Percentiles rank a stretch among this genome's conserved stretches.
Evolutionary conservation across 1,140 invertebrate species (phyloP).

Genomic region (Drosophila santomea): DNA sequence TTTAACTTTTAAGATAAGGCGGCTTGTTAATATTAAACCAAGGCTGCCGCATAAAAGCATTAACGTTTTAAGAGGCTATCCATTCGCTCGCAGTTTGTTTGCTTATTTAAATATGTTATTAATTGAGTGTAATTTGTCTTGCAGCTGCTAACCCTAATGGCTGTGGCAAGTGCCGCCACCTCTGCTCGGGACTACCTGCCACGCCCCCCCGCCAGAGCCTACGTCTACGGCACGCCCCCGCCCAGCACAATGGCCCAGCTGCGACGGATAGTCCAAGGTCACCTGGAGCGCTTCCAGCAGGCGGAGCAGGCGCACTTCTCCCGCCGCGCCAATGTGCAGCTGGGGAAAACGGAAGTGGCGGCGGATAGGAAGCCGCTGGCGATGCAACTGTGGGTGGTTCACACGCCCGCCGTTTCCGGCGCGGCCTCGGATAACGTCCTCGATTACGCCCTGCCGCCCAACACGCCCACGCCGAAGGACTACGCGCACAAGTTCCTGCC

Average conservation of each 20-base stretch:
- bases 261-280: slow-evolving; percentile 62
- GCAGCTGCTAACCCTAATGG: slow-evolving; percentile 55
- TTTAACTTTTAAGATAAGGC: not conserved
- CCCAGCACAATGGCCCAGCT: slow-evolving; percentile 55
- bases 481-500: slow-evolving; percentile 76
- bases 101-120: slow-evolving; percentile 2
- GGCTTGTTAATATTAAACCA: not conserved
- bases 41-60: not conserved
- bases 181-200: slow-evolving; percentile 52
- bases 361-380: slow-evolving; percentile 19
- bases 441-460: slow-evolving; percentile 54
- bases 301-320: slow-evolving; percentile 47
- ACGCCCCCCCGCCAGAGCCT: slow-evolving; percentile 37
- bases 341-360: slow-evolving; percentile 22
- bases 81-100: not conserved
- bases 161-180: slow-evolving; percentile 28
- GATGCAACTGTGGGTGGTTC: slow-evolving; percentile 42
- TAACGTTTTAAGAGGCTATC: not conserved
- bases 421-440: slow-evolving; percentile 36
- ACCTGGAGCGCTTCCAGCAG: slow-evolving; percentile 64
- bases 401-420: slow-evolving; percentile 8
- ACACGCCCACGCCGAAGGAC: slow-evolving; percentile 73
- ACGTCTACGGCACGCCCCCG: slow-evolving; percentile 48
- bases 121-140: slow-evolving; percentile 49
- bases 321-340: slow-evolving; percentile 11